Conservation (phyloP, 2,888 invertebrate genomes). For the Zaprionus bogoriensis region DNA sequence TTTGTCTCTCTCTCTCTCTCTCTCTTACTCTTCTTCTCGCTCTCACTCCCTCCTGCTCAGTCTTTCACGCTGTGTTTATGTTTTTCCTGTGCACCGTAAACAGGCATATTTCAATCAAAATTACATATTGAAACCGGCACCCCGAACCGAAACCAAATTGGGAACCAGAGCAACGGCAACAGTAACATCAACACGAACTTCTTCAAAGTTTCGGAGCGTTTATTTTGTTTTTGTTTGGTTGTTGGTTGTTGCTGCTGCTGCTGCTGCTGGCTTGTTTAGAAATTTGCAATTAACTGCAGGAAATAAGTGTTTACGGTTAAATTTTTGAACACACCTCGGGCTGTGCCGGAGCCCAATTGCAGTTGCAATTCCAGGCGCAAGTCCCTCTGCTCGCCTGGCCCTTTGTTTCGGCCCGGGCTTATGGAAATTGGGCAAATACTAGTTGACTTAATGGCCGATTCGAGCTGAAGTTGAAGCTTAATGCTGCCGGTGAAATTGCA, state of each 20-base stretch:
- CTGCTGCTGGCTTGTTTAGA: too few species aligned
- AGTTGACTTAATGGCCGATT: slow-evolving; percentile 20
- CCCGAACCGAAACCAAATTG: slow-evolving; percentile 33
- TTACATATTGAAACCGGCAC: slow-evolving; percentile 59
- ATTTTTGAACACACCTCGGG: slow-evolving; percentile 16
- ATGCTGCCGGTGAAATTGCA: not conserved
- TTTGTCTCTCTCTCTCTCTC: not conserved
- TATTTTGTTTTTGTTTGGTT: slow-evolving; percentile 19
- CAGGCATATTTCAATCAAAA: slow-evolving; percentile 80
- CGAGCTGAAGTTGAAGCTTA: not conserved
- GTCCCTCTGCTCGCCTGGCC: not conserved
- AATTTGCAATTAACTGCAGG: slow-evolving; percentile 74
- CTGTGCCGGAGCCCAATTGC: slow-evolving; percentile 10
- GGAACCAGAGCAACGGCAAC: slow-evolving; percentile 27
- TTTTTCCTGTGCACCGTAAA: slow-evolving; percentile 46
- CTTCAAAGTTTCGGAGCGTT: slow-evolving; percentile 37
- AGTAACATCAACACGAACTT: slow-evolving; percentile 5
- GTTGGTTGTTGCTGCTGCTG: too few species aligned
- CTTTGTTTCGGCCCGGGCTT: not conserved
- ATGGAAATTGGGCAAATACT: slow-evolving; percentile 6
- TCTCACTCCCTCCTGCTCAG: too few species aligned
- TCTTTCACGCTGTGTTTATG: slow-evolving; percentile 24
- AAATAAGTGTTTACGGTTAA: slow-evolving; percentile 64
- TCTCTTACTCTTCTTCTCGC: slow-evolving; percentile 3
- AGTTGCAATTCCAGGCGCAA: too few species aligned